A percentile compares a stretch with the other conserved stretches of the same genome.
Evolutionary conservation across 2,113 vertebrate genomes (phyloP).

Genomic region (Atlantisia rogersi): DNA sequence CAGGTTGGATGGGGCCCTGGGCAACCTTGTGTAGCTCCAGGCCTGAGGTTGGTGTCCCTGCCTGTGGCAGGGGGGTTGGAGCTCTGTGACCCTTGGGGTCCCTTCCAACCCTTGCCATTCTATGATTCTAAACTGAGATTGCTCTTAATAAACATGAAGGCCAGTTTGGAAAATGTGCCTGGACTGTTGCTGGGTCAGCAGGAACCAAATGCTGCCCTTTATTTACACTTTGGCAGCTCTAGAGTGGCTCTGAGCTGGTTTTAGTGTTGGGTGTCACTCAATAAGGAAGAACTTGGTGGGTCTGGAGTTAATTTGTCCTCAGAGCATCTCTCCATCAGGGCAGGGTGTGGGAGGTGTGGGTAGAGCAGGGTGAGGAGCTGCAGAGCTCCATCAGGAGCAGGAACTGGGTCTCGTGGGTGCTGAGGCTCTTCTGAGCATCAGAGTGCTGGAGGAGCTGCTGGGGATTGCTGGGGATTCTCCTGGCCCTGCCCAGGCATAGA

Average conservation of each 20-base stretch:
- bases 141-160: background rate
- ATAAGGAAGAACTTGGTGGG: background rate
- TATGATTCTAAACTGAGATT: background rate
- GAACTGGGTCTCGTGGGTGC: background rate
- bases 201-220: background rate
- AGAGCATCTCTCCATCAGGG: slow-evolving; percentile 7
- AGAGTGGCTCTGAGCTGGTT: background rate
- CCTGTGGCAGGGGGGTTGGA: too few relatives aligned
- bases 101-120: too few relatives aligned
- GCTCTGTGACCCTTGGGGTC: too few relatives aligned
- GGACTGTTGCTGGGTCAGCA: background rate
- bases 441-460: background rate
- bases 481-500: background rate
- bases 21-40: too few relatives aligned
- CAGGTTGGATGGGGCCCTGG: too few relatives aligned
- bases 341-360: background rate
- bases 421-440: background rate
- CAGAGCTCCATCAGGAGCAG: background rate
- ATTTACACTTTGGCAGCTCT: background rate
- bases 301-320: slow-evolving; percentile 13
- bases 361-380: background rate
- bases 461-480: fast-evolving
- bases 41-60: too few relatives aligned
- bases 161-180: background rate
- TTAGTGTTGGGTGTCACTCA: background rate